A percentile compares a stretch with the other conserved stretches of the same genome.
Evolutionary conservation across 2,888 invertebrate species (phyloP).

Genomic region (Protophormia terraenovae): DNA sequence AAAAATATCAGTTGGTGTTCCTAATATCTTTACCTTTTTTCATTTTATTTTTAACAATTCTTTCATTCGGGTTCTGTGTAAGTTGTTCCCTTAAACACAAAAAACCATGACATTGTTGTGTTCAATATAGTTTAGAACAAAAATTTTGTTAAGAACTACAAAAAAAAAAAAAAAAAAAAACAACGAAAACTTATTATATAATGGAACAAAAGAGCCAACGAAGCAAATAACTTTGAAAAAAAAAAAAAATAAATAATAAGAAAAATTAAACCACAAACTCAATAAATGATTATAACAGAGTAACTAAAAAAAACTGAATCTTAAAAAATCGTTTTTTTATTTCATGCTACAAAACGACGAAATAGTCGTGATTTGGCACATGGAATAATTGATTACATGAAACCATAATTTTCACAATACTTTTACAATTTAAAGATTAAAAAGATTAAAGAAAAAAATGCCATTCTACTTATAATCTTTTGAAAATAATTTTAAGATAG

Average conservation of each 20-base stretch:
- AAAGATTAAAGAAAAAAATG: background rate
- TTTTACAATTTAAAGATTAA: background rate
- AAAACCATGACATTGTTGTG: constrained; percentile 13
- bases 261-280: constrained; percentile 46
- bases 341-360: constrained; percentile 6
- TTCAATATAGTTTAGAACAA: constrained; percentile 29
- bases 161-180: too few relatives aligned
- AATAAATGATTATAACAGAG: constrained; percentile 25
- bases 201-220: constrained; percentile 51
- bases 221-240: constrained; percentile 53
- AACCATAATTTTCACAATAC: constrained; percentile 37
- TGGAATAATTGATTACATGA: constrained; percentile 55
- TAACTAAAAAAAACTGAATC: constrained; percentile 4
- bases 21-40: constrained; percentile 27
- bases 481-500: background rate
- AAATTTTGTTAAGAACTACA: background rate
- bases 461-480: constrained; percentile 3
- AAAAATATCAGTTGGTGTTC: constrained; percentile 43
- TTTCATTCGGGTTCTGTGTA: constrained; percentile 7
- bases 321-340: background rate
- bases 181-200: constrained; percentile 37
- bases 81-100: background rate
- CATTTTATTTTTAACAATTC: background rate
- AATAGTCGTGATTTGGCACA: constrained; percentile 62
- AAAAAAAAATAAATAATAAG: background rate